Evolutionary conservation across 2,888 invertebrate species (phyloP), one percentile per base, ranked within the genome.

Genomic region (Ferrisia virgata): DNA sequence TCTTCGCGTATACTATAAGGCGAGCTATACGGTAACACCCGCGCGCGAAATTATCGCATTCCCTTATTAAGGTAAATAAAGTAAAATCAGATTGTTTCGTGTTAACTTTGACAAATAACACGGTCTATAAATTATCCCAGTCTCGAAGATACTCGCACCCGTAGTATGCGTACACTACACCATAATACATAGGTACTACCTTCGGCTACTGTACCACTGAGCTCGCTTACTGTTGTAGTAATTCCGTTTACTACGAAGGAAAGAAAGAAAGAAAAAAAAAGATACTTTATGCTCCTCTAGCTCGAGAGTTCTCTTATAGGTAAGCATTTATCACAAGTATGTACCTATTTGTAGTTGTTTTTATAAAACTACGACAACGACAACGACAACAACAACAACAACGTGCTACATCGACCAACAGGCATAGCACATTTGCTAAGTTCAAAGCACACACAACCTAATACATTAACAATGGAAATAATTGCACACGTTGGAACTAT

Each of bases 51-150:
- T 82, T 82, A 82, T 64, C 82, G 82, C 36, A 82, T 82, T 82
- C 82, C 82, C 82, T 82, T 82, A 82, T 64, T 82, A 82, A 82
- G 82, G 82, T 69, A 82, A 82, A 82, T 82, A 82, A 82, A 81
- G 64, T 82, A 82, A 82, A 82, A 82, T 82, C 82, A 82, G 82
- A 82, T 82, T 82, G 82, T 82, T 82, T 82, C 82, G 82, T 82
- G 82, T 82, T 82, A 82, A 82, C 82, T 82, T 82, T 82, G 82
- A 82, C 82, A 82, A 82, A 82, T 82, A 82, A 82, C 82, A 82
- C 39, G 82, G 82, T 82, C 82, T 82, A 82, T 82, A 82, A 82
- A 82, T 82, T 82, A 82, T 39, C 64, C 15, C 22, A 76, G 72
- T 33, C 80, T 58, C 58, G 82, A 82, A 64, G 82, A 69, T 64